A percentile compares a stretch with the other conserved stretches of the same genome.
Evolutionary conservation across 2,113 vertebrate species (phyloP).

Genomic region (Rhegmatorhina hoffmannsi): DNA sequence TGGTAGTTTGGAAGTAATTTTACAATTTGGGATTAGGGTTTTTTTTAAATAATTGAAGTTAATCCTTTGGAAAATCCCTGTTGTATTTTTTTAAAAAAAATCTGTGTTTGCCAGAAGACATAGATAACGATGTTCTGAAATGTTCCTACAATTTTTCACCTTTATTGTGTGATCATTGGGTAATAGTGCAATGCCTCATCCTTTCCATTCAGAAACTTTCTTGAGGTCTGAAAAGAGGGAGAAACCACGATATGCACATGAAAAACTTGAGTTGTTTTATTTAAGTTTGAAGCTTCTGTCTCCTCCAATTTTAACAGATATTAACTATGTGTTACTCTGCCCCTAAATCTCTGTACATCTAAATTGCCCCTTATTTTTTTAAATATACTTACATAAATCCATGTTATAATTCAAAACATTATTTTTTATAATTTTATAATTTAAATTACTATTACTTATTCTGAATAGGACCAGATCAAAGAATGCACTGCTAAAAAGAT

Average conservation of each 20-base stretch:
- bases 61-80: not conserved
- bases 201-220: not conserved
- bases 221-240: not conserved
- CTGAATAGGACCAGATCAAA: not conserved
- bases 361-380: not conserved
- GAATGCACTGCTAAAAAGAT: not conserved
- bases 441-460: not conserved
- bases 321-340: not conserved
- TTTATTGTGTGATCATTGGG: not conserved
- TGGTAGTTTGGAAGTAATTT: not conserved
- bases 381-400: not conserved
- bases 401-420: not conserved
- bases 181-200: not conserved
- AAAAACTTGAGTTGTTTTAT: not conserved
- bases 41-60: not conserved
- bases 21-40: not conserved
- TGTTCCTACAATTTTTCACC: not conserved
- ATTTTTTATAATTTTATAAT: too few relatives aligned
- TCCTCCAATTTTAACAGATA: not conserved
- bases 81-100: not conserved
- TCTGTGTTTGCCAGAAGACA: not conserved
- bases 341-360: not conserved
- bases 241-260: rapidly evolving
- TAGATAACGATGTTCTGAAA: not conserved
- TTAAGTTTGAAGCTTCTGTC: not conserved